phyloP scores from a whole-genome alignment of 2,888 invertebrate species.

The Fragum whitleyi region DNA sequence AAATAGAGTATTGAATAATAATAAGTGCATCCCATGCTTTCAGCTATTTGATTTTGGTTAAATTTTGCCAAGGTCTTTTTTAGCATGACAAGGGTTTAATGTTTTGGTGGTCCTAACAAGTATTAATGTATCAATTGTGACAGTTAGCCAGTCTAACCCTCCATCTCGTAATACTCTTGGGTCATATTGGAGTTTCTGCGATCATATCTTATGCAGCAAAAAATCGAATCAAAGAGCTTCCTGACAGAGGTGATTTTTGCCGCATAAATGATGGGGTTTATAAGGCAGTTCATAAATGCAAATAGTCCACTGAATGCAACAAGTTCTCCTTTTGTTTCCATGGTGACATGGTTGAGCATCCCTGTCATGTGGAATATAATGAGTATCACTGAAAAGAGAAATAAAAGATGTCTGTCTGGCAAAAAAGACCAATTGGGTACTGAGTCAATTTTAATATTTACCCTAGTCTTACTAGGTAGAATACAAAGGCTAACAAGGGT shows the following conservation, averaged over 20 bases:
- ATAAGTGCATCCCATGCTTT: no score
- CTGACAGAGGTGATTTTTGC: constrained; percentile 69
- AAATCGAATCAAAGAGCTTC: constrained; percentile 56
- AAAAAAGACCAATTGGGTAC: constrained; percentile 1
- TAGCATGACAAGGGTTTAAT: no score
- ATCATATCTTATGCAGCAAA: constrained; percentile 46
- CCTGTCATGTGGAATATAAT: constrained; percentile 62
- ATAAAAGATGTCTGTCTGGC: no score
- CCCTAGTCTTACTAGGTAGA: no score
- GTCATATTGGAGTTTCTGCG: constrained; percentile 3
- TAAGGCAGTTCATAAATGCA: constrained; percentile 69
- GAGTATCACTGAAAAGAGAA: constrained; percentile 63
- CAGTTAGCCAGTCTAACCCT: background rate
- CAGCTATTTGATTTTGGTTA: no score
- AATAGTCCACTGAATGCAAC: constrained; percentile 53
- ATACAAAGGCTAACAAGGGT: no score
- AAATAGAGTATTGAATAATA: no score
- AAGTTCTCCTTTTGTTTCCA: constrained; percentile 60
- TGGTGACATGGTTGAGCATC: constrained; percentile 40
- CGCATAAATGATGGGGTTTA: constrained; percentile 76
- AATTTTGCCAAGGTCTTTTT: no score
- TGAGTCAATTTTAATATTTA: no score
- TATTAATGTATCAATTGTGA: no score
- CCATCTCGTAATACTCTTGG: constrained; percentile 16
- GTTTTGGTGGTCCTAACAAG: no score